These are phyloP conservation scores for Saguinus imperator DNA, from an alignment of 2,113 vertebrate species.

Conservation along the genomic window DNA sequence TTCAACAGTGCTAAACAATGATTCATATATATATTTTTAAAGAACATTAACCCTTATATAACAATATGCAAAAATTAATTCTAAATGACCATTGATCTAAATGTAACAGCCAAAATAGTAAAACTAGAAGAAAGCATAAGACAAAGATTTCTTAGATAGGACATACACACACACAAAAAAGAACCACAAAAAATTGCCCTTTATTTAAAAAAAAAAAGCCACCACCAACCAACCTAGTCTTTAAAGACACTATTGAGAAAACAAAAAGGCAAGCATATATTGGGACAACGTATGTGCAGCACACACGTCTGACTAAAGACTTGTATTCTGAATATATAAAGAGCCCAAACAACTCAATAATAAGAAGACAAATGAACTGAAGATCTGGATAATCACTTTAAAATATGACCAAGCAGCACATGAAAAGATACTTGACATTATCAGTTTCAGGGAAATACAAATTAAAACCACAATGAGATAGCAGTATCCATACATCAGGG, in stretches of 20 bases:
- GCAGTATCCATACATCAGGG: neutral
- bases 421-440: neutral
- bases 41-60: neutral
- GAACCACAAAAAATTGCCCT: neutral
- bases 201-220: neutral
- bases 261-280: neutral
- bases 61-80: slow-evolving; percentile 35
- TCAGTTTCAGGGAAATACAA: neutral
- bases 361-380: neutral
- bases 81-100: neutral
- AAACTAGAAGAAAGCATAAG: slow-evolving; percentile 15
- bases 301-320: neutral
- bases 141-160: neutral
- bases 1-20: neutral
- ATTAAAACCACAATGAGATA: neutral
- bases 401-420: neutral
- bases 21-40: neutral
- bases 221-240: neutral
- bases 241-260: slow-evolving; percentile 30
- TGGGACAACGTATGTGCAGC: neutral
- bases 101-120: neutral
- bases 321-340: neutral
- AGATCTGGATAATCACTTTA: neutral
- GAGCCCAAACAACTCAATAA: neutral
- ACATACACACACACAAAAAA: neutral